These are phyloP conservation scores for Oscarella lobularis DNA, from an alignment of 37 sponge, comb jelly and placozoan genomes.

Conservation along the genomic window DNA sequence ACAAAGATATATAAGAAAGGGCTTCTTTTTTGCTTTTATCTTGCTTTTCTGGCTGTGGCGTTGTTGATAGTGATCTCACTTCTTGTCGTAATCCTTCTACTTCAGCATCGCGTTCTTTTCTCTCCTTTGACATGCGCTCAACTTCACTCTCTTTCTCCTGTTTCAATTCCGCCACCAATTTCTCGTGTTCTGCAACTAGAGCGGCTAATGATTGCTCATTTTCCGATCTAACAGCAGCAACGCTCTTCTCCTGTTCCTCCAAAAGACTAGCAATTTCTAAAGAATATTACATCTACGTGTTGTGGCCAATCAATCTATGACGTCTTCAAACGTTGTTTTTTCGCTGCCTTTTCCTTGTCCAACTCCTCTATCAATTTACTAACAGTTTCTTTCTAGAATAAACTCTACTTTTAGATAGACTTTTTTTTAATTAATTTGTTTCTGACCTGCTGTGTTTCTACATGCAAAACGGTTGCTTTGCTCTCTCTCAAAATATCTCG, in stretches of 20 bases:
- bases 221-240: neutral
- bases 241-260: neutral
- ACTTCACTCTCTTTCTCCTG: no score
- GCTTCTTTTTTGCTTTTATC: no score
- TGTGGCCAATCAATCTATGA: neutral
- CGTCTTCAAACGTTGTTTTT: neutral
- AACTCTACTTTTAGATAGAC: neutral
- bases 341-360: neutral
- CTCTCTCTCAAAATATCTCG: neutral
- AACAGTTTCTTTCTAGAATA: neutral
- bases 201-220: no score
- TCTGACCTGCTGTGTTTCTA: constrained; percentile 4
- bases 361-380: neutral
- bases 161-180: no score
- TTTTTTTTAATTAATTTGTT: neutral
- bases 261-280: neutral
- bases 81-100: no score
- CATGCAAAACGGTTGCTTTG: neutral
- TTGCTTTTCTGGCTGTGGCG: no score
- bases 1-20: no score
- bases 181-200: no score
- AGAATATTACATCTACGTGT: neutral
- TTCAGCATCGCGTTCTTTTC: no score
- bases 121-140: no score
- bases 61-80: no score